Base-by-base conservation (phyloP, 2,797 vertebrate species). In the Orestias chungarensis region DNA sequence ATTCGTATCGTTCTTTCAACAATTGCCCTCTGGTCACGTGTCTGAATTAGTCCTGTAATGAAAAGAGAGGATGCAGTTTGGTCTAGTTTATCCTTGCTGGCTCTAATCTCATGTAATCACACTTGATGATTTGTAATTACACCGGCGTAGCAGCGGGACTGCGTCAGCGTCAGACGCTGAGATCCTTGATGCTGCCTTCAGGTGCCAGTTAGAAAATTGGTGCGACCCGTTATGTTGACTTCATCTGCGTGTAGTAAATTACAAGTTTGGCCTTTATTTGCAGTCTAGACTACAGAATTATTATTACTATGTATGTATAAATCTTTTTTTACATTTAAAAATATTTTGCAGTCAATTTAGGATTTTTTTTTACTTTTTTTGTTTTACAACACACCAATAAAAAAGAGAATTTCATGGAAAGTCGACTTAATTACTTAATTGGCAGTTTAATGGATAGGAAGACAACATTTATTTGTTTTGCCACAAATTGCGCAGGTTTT, bases 71-170 rank as follows among this genome's bases (percentile, higher is more conserved):
- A 31, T 70, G 73, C 46, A 40, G 18, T 61, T 49, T 25, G 35
- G 52, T 43, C 14, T n/a, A 12, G 29, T 42, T 47, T 33, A 31
- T 69, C 47, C 70, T n/a, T 31, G 35, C 55, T 71, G 65, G 31
- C 25, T 46, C 35, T 81, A 67, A 74, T 86, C 73, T 73, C 59
- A 25, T 75, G 59, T 84, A 82, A 88, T 85, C 68, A 69, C 55
- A 25, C 73, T 71, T 74, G 73, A 86, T 86, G 33, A 64, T 14
- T 80, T 43, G 29, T 86, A 82, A 88, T 88, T 86, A 84, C 73
- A 71, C 10, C 59, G 18, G 62, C 78, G 70, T 78, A 66, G 55
- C 66, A 29, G 25, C 47, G 71, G 65, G 75, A 54, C 68, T 86
- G 20, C 67, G 33, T 68, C 70, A 73, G 65, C 66, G 59, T 17